Percentiles rank a stretch among this genome's conserved stretches.
These are phyloP conservation scores for Leptinotarsa tumamoca DNA, from an alignment of 2,888 invertebrate species.

Conservation along the genomic window DNA sequence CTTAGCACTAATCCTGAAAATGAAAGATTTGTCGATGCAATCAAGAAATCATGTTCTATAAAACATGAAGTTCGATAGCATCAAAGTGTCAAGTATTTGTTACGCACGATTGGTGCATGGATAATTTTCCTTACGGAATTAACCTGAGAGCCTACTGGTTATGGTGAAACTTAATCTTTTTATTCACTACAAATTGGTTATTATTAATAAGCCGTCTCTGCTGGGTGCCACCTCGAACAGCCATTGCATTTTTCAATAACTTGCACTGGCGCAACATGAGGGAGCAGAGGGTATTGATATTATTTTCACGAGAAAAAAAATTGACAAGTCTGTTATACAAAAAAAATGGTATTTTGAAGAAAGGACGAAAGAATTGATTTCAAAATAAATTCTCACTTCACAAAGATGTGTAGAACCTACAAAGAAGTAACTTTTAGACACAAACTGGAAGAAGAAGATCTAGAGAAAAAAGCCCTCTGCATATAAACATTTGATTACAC, in stretches of 20 bases:
- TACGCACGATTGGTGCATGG: constrained; percentile 43
- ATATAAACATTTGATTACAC: too few relatives aligned
- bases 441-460: too few relatives aligned
- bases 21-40: constrained; percentile 32
- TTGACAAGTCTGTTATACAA: too few relatives aligned
- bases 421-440: too few relatives aligned
- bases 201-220: constrained; percentile 43
- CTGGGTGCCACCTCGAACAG: constrained; percentile 34
- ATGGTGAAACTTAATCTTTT: constrained; percentile 45
- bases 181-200: constrained; percentile 47
- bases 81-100: constrained; percentile 41
- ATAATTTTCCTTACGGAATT: constrained; percentile 29
- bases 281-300: background rate
- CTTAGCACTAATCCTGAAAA: background rate
- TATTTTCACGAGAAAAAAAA: background rate
- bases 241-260: constrained; percentile 20
- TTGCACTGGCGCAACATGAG: constrained; percentile 1
- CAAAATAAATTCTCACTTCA: too few relatives aligned
- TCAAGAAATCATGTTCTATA: constrained; percentile 39
- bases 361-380: too few relatives aligned
- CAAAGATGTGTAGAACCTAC: too few relatives aligned
- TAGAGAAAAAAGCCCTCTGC: too few relatives aligned
- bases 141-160: constrained; percentile 36
- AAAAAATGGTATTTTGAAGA: too few relatives aligned
- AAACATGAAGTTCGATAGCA: constrained; percentile 41